Conservation (phyloP, 1,140 invertebrate genomes). For the Heliconius himera region DNA sequence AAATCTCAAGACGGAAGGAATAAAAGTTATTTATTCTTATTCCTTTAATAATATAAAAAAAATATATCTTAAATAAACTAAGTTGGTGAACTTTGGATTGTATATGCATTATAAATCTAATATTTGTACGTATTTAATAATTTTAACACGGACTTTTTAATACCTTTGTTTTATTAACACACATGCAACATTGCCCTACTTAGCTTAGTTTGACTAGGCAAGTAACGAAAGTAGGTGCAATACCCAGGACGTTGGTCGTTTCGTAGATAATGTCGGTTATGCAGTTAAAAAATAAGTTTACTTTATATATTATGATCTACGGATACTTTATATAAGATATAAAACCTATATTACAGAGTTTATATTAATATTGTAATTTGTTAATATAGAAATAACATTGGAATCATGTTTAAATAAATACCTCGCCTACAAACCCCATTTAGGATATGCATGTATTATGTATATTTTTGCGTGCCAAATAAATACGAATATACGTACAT, state of each 20-base stretch:
- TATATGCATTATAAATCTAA: background rate
- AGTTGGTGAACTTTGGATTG: too few species aligned
- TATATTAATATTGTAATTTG: background rate
- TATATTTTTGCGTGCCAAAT: background rate
- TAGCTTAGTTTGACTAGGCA: background rate
- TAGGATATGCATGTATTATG: background rate
- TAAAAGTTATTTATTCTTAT: too few species aligned
- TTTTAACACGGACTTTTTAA: background rate
- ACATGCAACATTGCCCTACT: background rate
- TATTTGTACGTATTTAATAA: background rate
- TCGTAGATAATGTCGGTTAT: background rate
- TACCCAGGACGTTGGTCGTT: background rate
- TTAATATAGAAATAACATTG: background rate
- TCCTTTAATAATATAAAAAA: too few species aligned
- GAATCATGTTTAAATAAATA: background rate
- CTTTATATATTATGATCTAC: background rate
- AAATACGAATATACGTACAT: background rate
- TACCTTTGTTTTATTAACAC: background rate
- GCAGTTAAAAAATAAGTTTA: background rate
- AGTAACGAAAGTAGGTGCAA: background rate
- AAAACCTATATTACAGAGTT: too few species aligned
- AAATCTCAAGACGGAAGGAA: too few species aligned
- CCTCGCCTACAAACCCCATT: background rate
- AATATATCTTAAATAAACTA: too few species aligned
- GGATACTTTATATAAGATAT: too few species aligned